A percentile compares a stretch with the other conserved stretches of the same genome.
phyloP scores from a whole-genome alignment of 2,797 vertebrate species.

The Hemitrygon akajei region DNA sequence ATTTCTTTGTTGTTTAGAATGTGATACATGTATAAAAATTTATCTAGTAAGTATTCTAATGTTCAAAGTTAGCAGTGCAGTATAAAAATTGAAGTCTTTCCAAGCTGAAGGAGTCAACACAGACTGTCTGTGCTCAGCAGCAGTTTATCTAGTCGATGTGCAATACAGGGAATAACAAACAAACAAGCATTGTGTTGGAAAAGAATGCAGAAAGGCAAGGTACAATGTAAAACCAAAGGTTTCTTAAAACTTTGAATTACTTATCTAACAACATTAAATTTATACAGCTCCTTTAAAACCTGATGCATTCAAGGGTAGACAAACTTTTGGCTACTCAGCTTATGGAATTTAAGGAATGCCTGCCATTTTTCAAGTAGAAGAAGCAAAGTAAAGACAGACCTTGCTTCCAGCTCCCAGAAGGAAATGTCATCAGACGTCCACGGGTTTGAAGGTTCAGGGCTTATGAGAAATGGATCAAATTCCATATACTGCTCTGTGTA shows the following conservation, averaged over 20 bases:
- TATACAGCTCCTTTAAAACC: not conserved
- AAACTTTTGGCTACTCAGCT: not conserved
- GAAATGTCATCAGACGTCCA: conserved; percentile 89
- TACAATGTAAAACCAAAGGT: not conserved
- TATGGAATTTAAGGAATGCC: not conserved
- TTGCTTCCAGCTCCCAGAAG: conserved; percentile 87
- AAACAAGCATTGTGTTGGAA: too few relatives aligned
- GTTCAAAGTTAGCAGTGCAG: not conserved
- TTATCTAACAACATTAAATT: not conserved
- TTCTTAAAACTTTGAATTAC: not conserved
- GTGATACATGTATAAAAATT: not conserved
- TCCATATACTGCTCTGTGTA: conserved; percentile 93
- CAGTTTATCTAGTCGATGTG: not conserved
- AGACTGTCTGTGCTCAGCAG: not conserved
- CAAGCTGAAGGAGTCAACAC: not conserved
- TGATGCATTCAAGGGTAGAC: not conserved
- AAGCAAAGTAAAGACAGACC: conserved; percentile 55
- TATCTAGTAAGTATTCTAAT: not conserved
- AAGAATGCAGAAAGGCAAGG: not conserved
- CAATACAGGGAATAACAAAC: not conserved
- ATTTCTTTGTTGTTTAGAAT: not conserved
- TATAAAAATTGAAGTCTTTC: not conserved
- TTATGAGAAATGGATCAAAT: conserved; percentile 90
- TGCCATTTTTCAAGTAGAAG: not conserved
- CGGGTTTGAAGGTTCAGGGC: conserved; percentile 85